Evolutionary conservation across 2,888 invertebrate genomes (phyloP).

Genomic region (Leptarthrus brevirostris): DNA sequence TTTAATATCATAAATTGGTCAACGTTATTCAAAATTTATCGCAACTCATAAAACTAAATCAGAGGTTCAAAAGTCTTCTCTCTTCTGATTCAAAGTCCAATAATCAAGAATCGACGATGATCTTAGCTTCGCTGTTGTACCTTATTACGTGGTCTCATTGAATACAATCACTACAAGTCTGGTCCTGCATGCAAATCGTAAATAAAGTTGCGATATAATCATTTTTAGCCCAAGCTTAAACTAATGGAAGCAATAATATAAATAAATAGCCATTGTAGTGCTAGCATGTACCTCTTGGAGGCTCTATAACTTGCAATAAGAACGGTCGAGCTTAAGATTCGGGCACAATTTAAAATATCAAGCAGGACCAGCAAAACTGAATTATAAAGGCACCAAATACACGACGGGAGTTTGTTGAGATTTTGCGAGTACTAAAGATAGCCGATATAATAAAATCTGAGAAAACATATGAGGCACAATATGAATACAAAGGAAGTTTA

Average conservation of each 20-base stretch:
- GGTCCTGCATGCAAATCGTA: no score
- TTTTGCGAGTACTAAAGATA: neutral
- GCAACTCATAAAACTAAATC: neutral
- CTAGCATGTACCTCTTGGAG: no score
- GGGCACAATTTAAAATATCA: no score
- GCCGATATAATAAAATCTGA: neutral
- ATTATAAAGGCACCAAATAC: no score
- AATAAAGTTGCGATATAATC: conserved; percentile 22
- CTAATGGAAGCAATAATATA: neutral
- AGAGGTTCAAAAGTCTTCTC: neutral
- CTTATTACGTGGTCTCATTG: no score
- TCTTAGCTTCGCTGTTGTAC: no score
- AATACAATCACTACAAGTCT: no score
- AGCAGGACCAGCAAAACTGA: no score
- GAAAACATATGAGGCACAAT: neutral
- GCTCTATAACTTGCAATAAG: no score
- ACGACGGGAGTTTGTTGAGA: no score
- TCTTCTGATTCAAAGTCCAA: neutral
- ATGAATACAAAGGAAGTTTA: neutral
- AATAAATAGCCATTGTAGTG: neutral
- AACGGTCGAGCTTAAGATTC: no score
- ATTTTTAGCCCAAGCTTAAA: neutral
- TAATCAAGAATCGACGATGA: neutral
- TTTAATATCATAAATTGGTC: neutral
- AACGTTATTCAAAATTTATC: neutral